Evolutionary conservation across 2,888 invertebrate species (phyloP), one percentile per base, ranked within the genome.

Genomic region (Sarcophaga caerulescens): DNA sequence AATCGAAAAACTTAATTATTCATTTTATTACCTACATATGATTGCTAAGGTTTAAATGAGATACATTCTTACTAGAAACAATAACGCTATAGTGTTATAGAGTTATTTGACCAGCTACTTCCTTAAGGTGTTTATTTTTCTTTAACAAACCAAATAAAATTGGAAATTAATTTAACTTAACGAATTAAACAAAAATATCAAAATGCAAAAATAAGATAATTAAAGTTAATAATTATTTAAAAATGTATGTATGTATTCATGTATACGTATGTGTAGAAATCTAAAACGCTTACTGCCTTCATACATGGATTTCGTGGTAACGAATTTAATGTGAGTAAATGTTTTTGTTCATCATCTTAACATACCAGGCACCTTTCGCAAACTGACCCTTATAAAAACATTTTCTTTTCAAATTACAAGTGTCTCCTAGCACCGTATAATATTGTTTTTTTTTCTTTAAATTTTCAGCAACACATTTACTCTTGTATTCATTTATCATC

Each of bases 321-420:
- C 10, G 69, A 52, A 25, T 25, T 11, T 52, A 69, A 35, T n/a
- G 6, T 47, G 25, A 52, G 12, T 57, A 11, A n/a, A 11, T 59
- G n/a, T 62, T 45, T 12, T 11, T 14, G 19, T 59, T 73, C 57
- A n/a, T 57, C 57, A 44, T 57, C 12, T 66, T 4, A 57, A 5
- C 14, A 78, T 35, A 71, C 19, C 74, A 83, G 78, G 83, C 83
- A 79, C 83, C 78, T 47, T 69, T 25, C 45, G 35, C 44, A 57
- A 84, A 80, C 73, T 87, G 80, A 75, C 76, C 87, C 68, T 85
- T 65, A 69, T 78, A 80, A 81, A 66, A 60, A 81, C 35, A 52
- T 52, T 52, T 68, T 52, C n/a, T 52, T 62, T 12, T 68, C 68
- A 19, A 10, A 60, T 47, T 44, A 52, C 14, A 60, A 59, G 23